Conservation (phyloP, 92 coral and sea anemone genomes). For the Desmophyllum pertusum region DNA sequence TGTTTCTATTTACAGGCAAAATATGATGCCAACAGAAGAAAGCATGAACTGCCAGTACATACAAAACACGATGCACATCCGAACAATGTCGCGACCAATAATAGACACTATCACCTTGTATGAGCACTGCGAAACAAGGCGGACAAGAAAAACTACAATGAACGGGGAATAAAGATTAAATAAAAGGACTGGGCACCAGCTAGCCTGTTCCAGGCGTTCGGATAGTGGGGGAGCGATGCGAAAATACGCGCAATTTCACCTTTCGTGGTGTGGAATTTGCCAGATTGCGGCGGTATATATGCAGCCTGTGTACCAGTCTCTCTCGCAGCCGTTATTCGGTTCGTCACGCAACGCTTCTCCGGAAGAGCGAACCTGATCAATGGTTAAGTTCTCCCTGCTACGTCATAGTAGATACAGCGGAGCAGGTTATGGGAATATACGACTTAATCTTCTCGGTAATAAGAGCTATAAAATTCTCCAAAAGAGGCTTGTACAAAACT, state of each 20-base stretch:
- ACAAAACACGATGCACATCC: constrained; percentile 7
- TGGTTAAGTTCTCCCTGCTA: neutral
- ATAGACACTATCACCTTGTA: constrained; percentile 45
- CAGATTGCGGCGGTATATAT: neutral
- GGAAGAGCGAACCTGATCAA: too few relatives aligned
- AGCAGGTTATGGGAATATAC: neutral
- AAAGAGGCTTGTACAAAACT: neutral
- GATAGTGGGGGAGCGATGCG: too few relatives aligned
- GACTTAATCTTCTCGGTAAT: neutral
- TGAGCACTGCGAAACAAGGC: constrained; percentile 10
- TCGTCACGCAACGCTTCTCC: too few relatives aligned
- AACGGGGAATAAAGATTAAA: too few relatives aligned
- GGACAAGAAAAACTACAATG: too few relatives aligned
- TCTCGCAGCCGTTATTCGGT: too few relatives aligned
- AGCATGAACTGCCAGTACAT: constrained; percentile 70
- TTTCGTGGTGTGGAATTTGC: neutral
- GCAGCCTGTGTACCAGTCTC: neutral
- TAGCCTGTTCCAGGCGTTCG: too few relatives aligned
- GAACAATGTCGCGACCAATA: constrained; percentile 43
- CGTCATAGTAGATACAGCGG: neutral
- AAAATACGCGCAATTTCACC: neutral
- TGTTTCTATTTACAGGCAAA: constrained; percentile 68
- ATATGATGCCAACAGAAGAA: constrained; percentile 78
- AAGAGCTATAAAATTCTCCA: neutral
- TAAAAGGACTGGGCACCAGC: too few relatives aligned